Percentiles rank a stretch among this genome's conserved stretches.
Conservation (phyloP, 2,797 vertebrate species). For the Myotis myotis region DNA sequence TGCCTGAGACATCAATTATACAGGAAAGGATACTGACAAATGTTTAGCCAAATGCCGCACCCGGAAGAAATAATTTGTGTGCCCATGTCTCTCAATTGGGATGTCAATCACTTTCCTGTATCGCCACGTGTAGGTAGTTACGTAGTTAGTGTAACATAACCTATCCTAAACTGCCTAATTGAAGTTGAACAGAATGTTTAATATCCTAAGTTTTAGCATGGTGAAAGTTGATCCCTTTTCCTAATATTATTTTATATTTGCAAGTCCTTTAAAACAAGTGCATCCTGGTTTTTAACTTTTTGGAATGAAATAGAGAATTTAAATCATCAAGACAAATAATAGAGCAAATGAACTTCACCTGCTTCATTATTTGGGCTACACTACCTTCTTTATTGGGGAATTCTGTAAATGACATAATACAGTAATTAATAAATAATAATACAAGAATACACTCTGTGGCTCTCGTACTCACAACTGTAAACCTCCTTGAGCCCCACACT, state of each 20-base stretch:
- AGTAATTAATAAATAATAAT: neutral
- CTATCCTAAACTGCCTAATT: neutral
- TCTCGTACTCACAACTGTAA: neutral
- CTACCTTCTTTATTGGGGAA: too few species aligned
- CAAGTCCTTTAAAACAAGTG: neutral
- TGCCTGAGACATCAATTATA: neutral
- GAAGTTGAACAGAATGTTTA: neutral
- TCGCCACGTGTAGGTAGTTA: neutral
- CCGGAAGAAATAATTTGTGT: neutral
- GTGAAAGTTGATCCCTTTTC: neutral
- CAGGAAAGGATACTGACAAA: neutral
- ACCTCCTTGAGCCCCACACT: neutral
- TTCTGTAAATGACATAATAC: neutral
- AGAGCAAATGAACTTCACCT: neutral
- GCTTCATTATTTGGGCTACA: neutral
- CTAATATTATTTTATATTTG: neutral
- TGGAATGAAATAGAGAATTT: neutral
- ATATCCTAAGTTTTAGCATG: neutral
- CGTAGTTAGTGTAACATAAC: neutral
- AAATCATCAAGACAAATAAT: neutral
- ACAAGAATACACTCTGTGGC: neutral
- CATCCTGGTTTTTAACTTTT: conserved; percentile 1
- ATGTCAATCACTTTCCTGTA: neutral
- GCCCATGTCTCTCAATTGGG: neutral
- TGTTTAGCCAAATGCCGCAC: neutral